Percentiles rank a stretch among this genome's conserved stretches.
phyloP scores from a whole-genome alignment of 2,797 vertebrate genomes.

The Peromyscus melanophrys region DNA sequence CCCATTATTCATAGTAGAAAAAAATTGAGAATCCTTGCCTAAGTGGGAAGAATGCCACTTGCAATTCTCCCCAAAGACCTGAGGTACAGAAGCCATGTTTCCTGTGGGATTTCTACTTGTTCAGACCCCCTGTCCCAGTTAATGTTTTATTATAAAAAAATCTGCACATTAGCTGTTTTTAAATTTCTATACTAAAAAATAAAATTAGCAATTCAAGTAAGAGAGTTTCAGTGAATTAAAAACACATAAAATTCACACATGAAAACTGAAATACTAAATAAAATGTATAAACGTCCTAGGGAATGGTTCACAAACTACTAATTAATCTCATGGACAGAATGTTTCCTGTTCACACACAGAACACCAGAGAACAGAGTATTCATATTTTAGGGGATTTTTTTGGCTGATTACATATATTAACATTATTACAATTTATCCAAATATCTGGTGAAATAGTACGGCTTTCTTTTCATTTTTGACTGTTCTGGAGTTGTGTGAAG shows the following conservation, averaged over 20 bases:
- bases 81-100: slow-evolving; percentile 57
- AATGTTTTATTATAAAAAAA: slow-evolving; percentile 53
- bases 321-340: slow-evolving; percentile 71
- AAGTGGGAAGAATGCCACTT: slow-evolving; percentile 69
- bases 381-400: not conserved
- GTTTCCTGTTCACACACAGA: slow-evolving; percentile 59
- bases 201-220: slow-evolving; percentile 69
- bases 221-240: slow-evolving; percentile 67
- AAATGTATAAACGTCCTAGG: slow-evolving; percentile 50
- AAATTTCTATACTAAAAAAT: slow-evolving; percentile 63
- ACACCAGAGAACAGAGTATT: not conserved
- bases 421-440: slow-evolving; percentile 54
- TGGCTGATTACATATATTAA: slow-evolving; percentile 4
- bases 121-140: not conserved
- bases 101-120: slow-evolving; percentile 61
- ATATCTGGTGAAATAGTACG: slow-evolving; percentile 1
- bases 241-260: slow-evolving; percentile 64
- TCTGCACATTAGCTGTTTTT: slow-evolving; percentile 50
- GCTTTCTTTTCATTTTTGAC: slow-evolving; percentile 47
- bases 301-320: slow-evolving; percentile 71
- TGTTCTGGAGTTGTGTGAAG: slow-evolving; percentile 14
- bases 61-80: slow-evolving; percentile 69
- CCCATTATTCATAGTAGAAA: slow-evolving; percentile 77
- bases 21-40: slow-evolving; percentile 78
- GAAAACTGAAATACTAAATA: slow-evolving; percentile 56